Conservation (phyloP, 2,888 invertebrate species). For the Drosophila longiperda region DNA sequence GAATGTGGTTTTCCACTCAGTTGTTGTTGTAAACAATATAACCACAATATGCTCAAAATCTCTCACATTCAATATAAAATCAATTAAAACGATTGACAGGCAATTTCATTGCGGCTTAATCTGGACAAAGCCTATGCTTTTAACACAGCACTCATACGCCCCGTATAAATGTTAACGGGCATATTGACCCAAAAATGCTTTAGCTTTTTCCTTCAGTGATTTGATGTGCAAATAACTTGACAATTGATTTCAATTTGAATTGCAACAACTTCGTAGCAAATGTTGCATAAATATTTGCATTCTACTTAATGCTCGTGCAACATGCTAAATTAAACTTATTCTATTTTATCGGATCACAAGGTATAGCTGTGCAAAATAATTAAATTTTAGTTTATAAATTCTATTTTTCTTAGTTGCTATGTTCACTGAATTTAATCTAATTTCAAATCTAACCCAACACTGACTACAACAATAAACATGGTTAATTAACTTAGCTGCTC, state of each 20-base stretch:
- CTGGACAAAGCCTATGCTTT: conserved; percentile 4
- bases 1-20: conserved; percentile 19
- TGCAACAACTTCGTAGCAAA: conserved; percentile 11
- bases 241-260: conserved; percentile 45
- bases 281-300: conserved; percentile 11
- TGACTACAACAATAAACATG: neutral
- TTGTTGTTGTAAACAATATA: conserved; percentile 5
- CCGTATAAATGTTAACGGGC: neutral
- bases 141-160: conserved; percentile 39
- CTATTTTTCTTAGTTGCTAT: neutral
- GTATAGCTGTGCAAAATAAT: neutral
- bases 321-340: neutral
- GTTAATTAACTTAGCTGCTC: conserved; percentile 16
- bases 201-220: conserved; percentile 12
- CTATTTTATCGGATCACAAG: too few species aligned
- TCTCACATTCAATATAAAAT: conserved; percentile 52
- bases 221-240: conserved; percentile 40
- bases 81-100: conserved; percentile 57
- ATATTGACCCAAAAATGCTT: conserved; percentile 20
- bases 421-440: neutral
- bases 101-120: conserved; percentile 18
- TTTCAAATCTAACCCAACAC: neutral
- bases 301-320: neutral
- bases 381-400: neutral
- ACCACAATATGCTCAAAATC: conserved; percentile 13